Conservation (phyloP, 2,888 invertebrate species). For the Busseola fusca region DNA sequence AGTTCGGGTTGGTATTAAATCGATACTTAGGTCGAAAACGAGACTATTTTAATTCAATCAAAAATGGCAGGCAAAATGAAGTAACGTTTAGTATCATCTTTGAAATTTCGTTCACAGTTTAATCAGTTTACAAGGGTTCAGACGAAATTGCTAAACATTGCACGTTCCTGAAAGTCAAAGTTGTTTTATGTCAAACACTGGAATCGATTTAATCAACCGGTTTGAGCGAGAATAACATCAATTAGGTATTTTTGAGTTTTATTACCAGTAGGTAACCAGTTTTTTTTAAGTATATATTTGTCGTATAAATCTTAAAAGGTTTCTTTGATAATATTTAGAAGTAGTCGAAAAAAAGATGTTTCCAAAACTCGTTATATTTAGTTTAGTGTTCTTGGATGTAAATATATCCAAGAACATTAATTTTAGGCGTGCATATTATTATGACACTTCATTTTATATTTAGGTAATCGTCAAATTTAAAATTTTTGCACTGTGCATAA, state of each 20-base stretch:
- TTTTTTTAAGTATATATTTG: constrained; percentile 2
- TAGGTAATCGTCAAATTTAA: no score
- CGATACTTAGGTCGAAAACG: background rate
- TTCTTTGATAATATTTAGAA: background rate
- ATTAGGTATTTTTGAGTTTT: constrained; percentile 13
- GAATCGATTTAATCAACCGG: constrained; percentile 43
- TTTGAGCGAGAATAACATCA: constrained; percentile 12
- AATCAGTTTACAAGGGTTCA: constrained; percentile 44
- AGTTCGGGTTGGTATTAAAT: no score
- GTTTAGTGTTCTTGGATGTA: background rate
- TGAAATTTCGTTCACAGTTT: constrained; percentile 39
- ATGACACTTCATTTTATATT: background rate
- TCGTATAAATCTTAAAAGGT: constrained; percentile 3
- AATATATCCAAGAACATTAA: background rate
- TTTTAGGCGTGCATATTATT: background rate
- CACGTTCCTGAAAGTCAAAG: constrained; percentile 48
- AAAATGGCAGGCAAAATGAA: constrained; percentile 1
- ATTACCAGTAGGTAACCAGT: background rate
- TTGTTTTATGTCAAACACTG: constrained; percentile 52
- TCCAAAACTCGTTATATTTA: background rate
- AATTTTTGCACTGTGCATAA: no score
- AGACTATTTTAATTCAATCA: constrained; percentile 1
- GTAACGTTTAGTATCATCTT: constrained; percentile 17
- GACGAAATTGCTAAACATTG: constrained; percentile 56
- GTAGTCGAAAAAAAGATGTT: background rate